Conservation (phyloP, 1,140 invertebrate genomes). For the Macrotrachela quadricornifera region DNA sequence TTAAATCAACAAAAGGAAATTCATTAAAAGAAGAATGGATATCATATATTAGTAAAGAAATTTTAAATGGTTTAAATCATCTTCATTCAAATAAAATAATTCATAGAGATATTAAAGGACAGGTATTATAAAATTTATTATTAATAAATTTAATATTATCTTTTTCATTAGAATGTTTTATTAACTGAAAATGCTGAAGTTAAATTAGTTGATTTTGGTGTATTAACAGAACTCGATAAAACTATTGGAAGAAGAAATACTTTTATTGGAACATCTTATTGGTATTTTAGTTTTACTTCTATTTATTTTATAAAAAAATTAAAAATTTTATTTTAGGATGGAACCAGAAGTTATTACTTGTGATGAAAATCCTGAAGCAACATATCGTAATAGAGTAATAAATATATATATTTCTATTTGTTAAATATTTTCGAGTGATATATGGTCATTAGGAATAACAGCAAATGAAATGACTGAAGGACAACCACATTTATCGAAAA, state of each 20-base stretch:
- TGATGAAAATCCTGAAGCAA: conserved; percentile 97
- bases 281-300: conserved; percentile 54
- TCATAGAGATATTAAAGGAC: conserved; percentile 97
- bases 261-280: conserved; percentile 80
- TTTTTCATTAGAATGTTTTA: conserved; percentile 51
- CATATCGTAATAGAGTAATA: conserved; percentile 77
- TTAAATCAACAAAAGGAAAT: conserved; percentile 62
- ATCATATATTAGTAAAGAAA: conserved; percentile 93
- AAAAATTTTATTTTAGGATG: no score
- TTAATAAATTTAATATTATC: no score
- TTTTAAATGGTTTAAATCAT: conserved; percentile 72
- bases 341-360: conserved; percentile 84
- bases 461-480: conserved; percentile 99
- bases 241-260: conserved; percentile 95
- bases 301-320: conserved; percentile 44
- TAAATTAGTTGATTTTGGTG: conserved; percentile 97
- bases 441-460: conserved; percentile 95
- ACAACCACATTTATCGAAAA: conserved; percentile 57
- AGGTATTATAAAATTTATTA: conserved; percentile 25
- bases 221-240: conserved; percentile 90
- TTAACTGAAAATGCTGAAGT: conserved; percentile 98
- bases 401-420: no score
- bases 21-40: conserved; percentile 99
- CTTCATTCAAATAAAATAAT: conserved; percentile 97
- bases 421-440: conserved; percentile 42